A percentile compares a stretch with the other conserved stretches of the same genome.
Evolutionary conservation across 2,888 invertebrate genomes (phyloP).

Genomic region (Drosophila colorata): DNA sequence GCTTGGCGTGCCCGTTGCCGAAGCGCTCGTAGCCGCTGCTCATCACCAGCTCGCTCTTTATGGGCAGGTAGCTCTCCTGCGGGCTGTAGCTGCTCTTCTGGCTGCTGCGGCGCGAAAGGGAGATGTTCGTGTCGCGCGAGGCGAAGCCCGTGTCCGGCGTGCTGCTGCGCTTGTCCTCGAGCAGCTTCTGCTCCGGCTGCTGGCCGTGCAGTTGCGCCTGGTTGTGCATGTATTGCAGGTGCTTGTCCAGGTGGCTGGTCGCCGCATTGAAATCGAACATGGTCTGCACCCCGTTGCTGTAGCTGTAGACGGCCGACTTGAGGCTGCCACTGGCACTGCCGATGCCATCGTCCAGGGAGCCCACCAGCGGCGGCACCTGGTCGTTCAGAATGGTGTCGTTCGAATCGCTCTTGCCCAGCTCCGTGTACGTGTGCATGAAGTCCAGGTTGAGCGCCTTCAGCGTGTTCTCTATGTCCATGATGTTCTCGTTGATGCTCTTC

Average conservation of each 20-base stretch:
- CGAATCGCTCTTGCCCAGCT: slow-evolving; percentile 85
- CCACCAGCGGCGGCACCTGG: slow-evolving; percentile 80
- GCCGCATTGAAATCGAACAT: slow-evolving; percentile 84
- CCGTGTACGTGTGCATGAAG: slow-evolving; percentile 85
- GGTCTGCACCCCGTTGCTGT: slow-evolving; percentile 82
- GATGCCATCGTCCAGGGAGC: slow-evolving; percentile 83
- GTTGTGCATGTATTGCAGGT: slow-evolving; percentile 82
- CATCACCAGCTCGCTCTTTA: slow-evolving; percentile 69
- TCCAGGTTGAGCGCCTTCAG: slow-evolving; percentile 85
- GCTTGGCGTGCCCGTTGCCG: slow-evolving; percentile 67
- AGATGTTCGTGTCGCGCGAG: slow-evolving; percentile 84
- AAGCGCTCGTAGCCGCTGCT: slow-evolving; percentile 72
- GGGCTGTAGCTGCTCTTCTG: slow-evolving; percentile 85
- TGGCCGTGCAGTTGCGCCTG: slow-evolving; percentile 69
- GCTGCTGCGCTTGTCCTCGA: slow-evolving; percentile 84
- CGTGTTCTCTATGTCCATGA: slow-evolving; percentile 85
- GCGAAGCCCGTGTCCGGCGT: slow-evolving; percentile 85
- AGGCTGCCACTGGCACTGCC: slow-evolving; percentile 83
- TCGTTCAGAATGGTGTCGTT: slow-evolving; percentile 85
- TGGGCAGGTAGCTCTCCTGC: slow-evolving; percentile 81
- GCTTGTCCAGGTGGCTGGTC: slow-evolving; percentile 84
- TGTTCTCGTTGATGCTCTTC: slow-evolving; percentile 84
- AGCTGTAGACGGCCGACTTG: slow-evolving; percentile 83
- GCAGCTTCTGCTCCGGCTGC: slow-evolving; percentile 69
- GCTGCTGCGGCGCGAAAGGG: slow-evolving; percentile 85